Percentiles rank a stretch among this genome's conserved stretches.
These are phyloP conservation scores for Indicator indicator DNA, from an alignment of 2,113 vertebrate species.

Conservation along the genomic window DNA sequence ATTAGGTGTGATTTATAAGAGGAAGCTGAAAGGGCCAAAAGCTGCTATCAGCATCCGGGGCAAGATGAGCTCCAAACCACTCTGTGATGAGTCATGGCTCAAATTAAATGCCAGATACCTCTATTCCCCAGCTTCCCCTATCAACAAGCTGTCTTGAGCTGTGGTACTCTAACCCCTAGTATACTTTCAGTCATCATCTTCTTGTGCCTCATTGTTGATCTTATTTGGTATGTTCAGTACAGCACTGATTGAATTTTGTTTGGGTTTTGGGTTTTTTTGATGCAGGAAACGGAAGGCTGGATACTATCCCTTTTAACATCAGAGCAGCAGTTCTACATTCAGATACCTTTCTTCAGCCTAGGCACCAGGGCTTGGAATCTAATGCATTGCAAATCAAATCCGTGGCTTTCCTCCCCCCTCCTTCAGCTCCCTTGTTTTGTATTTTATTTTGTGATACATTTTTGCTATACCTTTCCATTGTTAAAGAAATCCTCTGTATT, in stretches of 20 bases:
- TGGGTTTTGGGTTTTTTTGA: constrained; percentile 24
- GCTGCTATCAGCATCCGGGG: background rate
- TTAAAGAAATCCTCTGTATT: constrained; percentile 76
- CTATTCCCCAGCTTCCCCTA: background rate
- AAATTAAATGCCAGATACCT: background rate
- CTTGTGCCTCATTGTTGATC: background rate
- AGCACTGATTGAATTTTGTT: constrained; percentile 3
- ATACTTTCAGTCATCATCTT: background rate
- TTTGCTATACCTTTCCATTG: constrained; percentile 71
- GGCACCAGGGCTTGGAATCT: constrained; percentile 46
- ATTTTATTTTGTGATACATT: constrained; percentile 72
- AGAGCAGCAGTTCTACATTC: constrained; percentile 38
- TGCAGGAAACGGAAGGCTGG: constrained; percentile 91
- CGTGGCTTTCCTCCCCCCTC: constrained; percentile 23
- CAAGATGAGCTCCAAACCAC: background rate
- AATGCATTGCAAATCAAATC: constrained; percentile 68
- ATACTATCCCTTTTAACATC: constrained; percentile 84
- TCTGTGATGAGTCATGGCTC: background rate
- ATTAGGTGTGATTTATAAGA: background rate
- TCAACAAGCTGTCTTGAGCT: background rate
- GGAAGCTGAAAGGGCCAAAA: background rate
- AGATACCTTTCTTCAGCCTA: constrained; percentile 63
- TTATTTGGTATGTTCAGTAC: background rate
- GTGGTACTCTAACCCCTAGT: background rate
- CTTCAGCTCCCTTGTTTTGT: constrained; percentile 23